These are phyloP conservation scores for Brachyhypopomus occidentalis DNA, from an alignment of 2,113 vertebrate species.

Conservation along the genomic window DNA sequence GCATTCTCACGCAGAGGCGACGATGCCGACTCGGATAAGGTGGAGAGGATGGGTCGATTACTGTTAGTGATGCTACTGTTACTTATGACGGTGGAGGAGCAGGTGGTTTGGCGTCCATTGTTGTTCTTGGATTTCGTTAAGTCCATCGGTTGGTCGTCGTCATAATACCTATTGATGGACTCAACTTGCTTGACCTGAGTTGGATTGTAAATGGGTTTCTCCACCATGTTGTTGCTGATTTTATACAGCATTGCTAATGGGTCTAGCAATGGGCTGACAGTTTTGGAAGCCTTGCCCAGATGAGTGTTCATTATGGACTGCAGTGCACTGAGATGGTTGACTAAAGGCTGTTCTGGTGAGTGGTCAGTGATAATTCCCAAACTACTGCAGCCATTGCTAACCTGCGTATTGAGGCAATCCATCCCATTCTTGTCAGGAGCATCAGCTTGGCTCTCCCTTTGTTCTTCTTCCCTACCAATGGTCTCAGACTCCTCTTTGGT, in stretches of 20 bases:
- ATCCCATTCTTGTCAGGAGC: constrained; percentile 82
- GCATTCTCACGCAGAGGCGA: constrained; percentile 92
- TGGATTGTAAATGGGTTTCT: constrained; percentile 87
- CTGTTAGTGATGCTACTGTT: constrained; percentile 58
- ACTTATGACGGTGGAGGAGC: constrained; percentile 52
- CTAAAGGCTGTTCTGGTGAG: constrained; percentile 89
- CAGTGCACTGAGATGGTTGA: constrained; percentile 93
- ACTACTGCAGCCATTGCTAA: constrained; percentile 88
- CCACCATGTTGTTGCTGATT: constrained; percentile 96
- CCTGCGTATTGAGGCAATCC: constrained; percentile 79
- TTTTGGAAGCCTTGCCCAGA: constrained; percentile 94
- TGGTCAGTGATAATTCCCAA: constrained; percentile 96
- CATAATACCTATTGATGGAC: constrained; percentile 82
- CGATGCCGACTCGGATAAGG: constrained; percentile 77
- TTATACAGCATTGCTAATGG: constrained; percentile 95
- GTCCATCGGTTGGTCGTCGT: constrained; percentile 96
- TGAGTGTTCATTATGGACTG: constrained; percentile 99
- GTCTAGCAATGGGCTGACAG: constrained; percentile 85
- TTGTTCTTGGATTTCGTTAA: constrained; percentile 94
- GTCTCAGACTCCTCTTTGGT: constrained; percentile 65
- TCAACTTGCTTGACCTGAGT: constrained; percentile 83
- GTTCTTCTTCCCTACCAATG: constrained; percentile 73
- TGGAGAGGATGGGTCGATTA: constrained; percentile 73
- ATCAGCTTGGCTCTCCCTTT: constrained; percentile 74
- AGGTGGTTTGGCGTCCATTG: constrained; percentile 61